These are phyloP conservation scores for Empidonax traillii DNA, from an alignment of 2,113 vertebrate genomes.

Conservation along the genomic window DNA sequence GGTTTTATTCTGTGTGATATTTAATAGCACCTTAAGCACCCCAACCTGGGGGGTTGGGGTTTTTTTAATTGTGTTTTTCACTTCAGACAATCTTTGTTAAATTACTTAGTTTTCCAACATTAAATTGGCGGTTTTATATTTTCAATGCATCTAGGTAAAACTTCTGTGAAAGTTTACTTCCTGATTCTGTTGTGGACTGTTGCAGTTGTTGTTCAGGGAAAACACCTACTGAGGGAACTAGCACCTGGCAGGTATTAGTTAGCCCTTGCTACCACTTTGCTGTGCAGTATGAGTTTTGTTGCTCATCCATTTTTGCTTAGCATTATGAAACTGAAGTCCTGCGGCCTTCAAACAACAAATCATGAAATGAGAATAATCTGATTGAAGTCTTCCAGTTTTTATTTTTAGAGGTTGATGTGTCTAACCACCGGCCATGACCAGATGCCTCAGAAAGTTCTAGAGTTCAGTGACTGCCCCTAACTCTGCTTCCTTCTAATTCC, in stretches of 20 bases:
- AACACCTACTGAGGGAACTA: neutral
- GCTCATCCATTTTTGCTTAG: neutral
- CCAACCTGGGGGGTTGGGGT: fast-evolving
- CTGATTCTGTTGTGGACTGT: neutral
- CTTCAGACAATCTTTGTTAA: neutral
- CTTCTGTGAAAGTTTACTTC: neutral
- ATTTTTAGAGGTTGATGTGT: neutral
- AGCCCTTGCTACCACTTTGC: neutral
- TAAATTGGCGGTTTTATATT: neutral
- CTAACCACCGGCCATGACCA: neutral
- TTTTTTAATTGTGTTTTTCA: neutral
- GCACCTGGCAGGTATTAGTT: neutral
- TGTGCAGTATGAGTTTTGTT: neutral
- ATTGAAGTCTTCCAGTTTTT: neutral
- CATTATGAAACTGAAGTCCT: neutral
- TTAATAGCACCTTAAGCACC: neutral
- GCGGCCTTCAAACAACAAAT: neutral
- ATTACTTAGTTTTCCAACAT: neutral
- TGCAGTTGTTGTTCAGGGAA: neutral
- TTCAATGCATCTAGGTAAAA: neutral
- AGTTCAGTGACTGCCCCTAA: neutral
- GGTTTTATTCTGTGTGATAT: neutral
- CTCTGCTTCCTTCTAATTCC: neutral
- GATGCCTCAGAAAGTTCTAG: neutral
- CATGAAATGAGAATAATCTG: neutral